These are phyloP conservation scores for Lepilemur ruficaudatus DNA, from an alignment of 2,797 vertebrate species.

Conservation along the genomic window DNA sequence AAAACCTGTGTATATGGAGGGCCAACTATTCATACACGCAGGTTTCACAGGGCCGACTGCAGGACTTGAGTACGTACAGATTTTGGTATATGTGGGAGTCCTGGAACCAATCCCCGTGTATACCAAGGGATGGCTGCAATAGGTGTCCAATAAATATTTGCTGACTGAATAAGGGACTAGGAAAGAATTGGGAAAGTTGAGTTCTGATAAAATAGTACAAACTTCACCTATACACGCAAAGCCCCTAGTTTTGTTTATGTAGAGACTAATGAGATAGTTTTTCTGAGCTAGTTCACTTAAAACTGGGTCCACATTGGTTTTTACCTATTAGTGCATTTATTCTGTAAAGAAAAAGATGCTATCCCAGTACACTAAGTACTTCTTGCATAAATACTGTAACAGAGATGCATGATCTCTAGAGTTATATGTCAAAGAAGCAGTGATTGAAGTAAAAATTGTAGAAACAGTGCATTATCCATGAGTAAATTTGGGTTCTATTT, in stretches of 20 bases:
- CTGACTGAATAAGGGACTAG: background rate
- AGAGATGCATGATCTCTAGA: background rate
- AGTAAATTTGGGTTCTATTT: background rate
- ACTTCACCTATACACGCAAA: background rate
- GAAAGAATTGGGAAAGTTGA: background rate
- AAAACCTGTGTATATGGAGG: background rate
- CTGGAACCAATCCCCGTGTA: background rate
- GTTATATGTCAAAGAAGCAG: background rate
- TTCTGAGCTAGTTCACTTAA: slow-evolving; percentile 22
- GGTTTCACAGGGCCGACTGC: background rate
- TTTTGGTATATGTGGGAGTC: background rate
- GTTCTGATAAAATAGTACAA: background rate
- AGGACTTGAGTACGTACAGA: background rate
- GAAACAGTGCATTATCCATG: background rate
- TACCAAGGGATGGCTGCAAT: background rate
- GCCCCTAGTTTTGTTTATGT: background rate
- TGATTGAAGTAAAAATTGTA: background rate
- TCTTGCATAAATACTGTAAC: background rate
- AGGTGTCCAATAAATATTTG: background rate
- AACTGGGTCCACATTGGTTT: background rate
- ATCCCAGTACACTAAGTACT: background rate
- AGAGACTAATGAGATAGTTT: background rate
- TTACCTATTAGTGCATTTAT: background rate
- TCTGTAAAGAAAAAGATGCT: background rate
- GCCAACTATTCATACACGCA: background rate